A percentile compares a stretch with the other conserved stretches of the same genome.
These are phyloP conservation scores for Gallinago jamesoni DNA, from an alignment of 2,113 vertebrate species.

Conservation along the genomic window DNA sequence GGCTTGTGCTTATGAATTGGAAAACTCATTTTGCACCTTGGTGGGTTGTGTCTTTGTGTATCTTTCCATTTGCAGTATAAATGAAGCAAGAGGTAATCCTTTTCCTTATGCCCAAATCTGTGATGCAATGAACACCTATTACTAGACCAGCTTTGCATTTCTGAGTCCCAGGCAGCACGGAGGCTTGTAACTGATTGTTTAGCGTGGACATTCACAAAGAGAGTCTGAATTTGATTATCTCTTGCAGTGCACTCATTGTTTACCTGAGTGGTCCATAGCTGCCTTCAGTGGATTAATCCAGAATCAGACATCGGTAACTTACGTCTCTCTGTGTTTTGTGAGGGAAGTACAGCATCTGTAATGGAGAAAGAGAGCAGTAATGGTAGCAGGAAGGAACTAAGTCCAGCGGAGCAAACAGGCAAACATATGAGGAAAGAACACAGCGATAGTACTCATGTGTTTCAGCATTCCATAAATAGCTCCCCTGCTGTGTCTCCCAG, in stretches of 20 bases:
- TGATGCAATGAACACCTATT: background rate
- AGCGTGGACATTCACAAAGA: background rate
- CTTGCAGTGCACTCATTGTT: background rate
- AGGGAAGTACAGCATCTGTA: background rate
- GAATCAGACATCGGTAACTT: background rate
- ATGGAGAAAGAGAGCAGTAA: background rate
- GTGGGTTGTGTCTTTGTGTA: slow-evolving; percentile 26
- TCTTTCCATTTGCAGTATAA: slow-evolving; percentile 11
- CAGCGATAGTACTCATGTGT: accelerated
- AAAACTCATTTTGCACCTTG: slow-evolving; percentile 49
- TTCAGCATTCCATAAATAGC: accelerated
- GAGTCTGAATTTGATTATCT: background rate
- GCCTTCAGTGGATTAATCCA: background rate
- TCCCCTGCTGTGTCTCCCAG: background rate
- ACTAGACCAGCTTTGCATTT: background rate
- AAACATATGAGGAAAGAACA: background rate
- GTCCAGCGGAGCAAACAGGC: background rate
- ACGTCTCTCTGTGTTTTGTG: background rate
- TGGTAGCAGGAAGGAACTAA: background rate
- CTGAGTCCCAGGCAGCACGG: background rate
- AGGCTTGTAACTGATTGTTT: background rate
- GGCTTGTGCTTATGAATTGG: slow-evolving; percentile 14
- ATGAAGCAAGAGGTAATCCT: background rate
- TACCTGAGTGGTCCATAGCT: background rate
- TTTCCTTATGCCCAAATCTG: background rate